Evolutionary conservation across 92 coral and sea anemone species (phyloP), one percentile per base, ranked within the genome.

Genomic region (Epizoanthus illoricatus): DNA sequence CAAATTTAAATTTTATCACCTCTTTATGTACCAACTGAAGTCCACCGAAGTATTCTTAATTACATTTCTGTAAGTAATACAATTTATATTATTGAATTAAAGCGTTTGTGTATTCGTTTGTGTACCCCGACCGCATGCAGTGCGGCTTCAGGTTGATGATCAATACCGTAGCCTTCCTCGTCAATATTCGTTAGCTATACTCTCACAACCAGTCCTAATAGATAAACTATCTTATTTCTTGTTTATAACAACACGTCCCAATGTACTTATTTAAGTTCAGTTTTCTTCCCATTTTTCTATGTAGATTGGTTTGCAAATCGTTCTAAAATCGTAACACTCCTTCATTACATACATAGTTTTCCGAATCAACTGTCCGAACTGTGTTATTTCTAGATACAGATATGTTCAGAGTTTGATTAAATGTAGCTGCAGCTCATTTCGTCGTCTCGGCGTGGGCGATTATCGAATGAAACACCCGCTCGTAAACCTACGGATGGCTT

Each of bases 401-500:
- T 62, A 43, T 4, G 5, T 42, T 59, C 28, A 73, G 3, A 23
- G 54, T 75, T 39, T 57, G 28, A 16, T n/a, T 36, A 74, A 62
- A 10, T 62, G 64, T 33, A 75, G 36, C n/a, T 62, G 71, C 21
- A 78, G 71, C 11, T 62, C 58, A 23, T 78, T 64, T 63, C 71
- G 71, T 43, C 82, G 55, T 45, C 81, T 61, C 0, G 61, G 40
- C 20, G 69, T 5, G 64, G 82, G 67, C 7, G 82, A 78, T 6
- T 78, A 39, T 3, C 7, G 59, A 7, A 54, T 57, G 12, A 57
- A 42, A 17, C 66, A 78, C 0, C 60, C 59, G n/a, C 19, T 60
- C 49, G 63, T 21, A 63, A 87, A 61, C 12, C 85, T 55, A 64
- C 74, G 45, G 86, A 92, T 87, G 0, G 88, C 69, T 58, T 81